Percentiles rank a stretch among this genome's conserved stretches.
Conservation (phyloP, 2,888 invertebrate genomes). For the Gibbula magus region DNA sequence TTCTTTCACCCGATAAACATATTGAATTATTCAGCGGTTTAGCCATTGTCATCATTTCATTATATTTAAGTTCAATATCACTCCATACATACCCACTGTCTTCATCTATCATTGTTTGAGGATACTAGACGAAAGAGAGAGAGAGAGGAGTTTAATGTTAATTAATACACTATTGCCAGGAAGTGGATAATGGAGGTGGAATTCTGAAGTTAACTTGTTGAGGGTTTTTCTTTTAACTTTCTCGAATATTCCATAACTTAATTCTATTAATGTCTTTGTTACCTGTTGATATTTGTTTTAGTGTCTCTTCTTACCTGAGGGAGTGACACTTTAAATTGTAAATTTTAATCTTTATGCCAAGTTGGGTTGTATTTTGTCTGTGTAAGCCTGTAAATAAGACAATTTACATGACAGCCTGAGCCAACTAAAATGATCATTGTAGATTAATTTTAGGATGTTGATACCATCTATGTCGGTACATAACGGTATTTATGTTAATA, state of each 20-base stretch:
- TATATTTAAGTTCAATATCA: not conserved
- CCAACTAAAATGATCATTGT: not conserved
- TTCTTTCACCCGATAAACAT: not conserved
- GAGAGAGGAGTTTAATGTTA: not conserved
- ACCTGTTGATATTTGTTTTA: constrained; percentile 23
- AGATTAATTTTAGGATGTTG: not conserved
- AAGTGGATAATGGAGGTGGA: not conserved
- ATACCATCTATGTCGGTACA: not conserved
- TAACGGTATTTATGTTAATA: no score
- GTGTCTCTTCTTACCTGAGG: not conserved
- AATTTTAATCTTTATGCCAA: constrained; percentile 1
- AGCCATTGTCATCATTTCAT: not conserved
- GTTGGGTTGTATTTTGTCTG: constrained; percentile 1
- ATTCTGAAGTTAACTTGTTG: not conserved
- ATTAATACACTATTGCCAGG: not conserved
- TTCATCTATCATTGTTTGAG: not conserved
- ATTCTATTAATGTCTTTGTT: constrained; percentile 18
- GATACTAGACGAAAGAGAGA: no score
- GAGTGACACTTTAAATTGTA: constrained; percentile 19
- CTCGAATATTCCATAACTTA: constrained; percentile 13
- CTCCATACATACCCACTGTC: not conserved
- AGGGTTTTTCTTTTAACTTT: not conserved
- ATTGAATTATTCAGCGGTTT: not conserved
- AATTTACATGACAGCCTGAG: not conserved
- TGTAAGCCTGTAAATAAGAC: constrained; percentile 1